Evolutionary conservation across 2,888 invertebrate genomes (phyloP).

Genomic region (Calliopum simillimum): DNA sequence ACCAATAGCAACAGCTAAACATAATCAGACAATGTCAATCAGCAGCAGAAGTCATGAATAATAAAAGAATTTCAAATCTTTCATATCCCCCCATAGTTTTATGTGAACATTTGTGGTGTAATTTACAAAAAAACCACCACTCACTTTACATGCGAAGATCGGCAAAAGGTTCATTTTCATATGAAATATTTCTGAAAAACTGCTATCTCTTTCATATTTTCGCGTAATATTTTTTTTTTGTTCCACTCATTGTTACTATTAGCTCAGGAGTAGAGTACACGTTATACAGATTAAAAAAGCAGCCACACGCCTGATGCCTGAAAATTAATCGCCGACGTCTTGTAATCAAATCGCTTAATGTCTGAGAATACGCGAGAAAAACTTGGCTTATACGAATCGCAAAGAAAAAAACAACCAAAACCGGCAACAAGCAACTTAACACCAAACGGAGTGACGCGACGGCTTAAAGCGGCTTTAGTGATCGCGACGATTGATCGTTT

Average conservation of each 20-base stretch:
- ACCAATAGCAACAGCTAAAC: background rate
- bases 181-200: too few relatives aligned
- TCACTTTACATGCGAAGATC: too few relatives aligned
- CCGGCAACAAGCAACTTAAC: conserved; percentile 22
- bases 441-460: background rate
- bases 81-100: background rate
- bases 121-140: background rate
- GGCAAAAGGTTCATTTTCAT: too few relatives aligned
- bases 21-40: conserved; percentile 22
- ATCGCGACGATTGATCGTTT: conserved; percentile 62
- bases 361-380: conserved; percentile 5
- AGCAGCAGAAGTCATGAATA: conserved; percentile 23
- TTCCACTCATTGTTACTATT: too few relatives aligned
- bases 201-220: too few relatives aligned
- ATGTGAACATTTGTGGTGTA: conserved; percentile 2
- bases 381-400: background rate
- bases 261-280: too few relatives aligned
- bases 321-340: conserved; percentile 40
- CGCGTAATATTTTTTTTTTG: too few relatives aligned
- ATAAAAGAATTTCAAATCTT: conserved; percentile 20
- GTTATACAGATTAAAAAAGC: conserved; percentile 21
- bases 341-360: conserved; percentile 33
- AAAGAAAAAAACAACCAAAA: background rate
- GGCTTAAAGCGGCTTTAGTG: conserved; percentile 37
- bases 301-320: conserved; percentile 36